Evolutionary conservation across 2,113 vertebrate species (phyloP), one percentile per base, ranked within the genome.

Genomic region (Catharus fuscescens): DNA sequence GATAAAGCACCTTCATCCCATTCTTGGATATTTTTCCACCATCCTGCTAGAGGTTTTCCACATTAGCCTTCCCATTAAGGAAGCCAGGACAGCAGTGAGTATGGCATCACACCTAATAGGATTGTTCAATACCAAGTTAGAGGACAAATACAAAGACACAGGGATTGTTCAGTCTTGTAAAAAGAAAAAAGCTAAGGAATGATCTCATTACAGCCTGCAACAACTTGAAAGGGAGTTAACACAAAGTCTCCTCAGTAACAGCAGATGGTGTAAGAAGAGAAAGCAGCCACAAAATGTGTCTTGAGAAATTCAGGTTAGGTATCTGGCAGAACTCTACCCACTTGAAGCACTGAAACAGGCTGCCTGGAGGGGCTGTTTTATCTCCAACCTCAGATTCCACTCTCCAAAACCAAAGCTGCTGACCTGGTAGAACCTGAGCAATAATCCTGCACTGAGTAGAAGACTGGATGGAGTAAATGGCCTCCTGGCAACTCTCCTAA

Each of bases 401-500:
- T 36, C 23, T 4, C 28, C n/a, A 73, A 70, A 91, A 32, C 31
- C 12, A 9, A 4, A 80, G 13, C 21, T 48, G 26, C 20, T 70
- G 31, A 25, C 20, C 21, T 54, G n/a, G 53, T 7, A n/a, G 3
- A 38, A 45, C 2, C 1, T 34, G 6, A 56, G 40, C 61, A 80
- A 11, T 4, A 34, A 18, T 20, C 36, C 62, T 28, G 25, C n/a
- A 28, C 8, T 0, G 0, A 45, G 50, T 32, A 67, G 44, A 18
- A 67, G 54, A 54, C 0, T 10, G 71, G 14, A 36, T 28, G 24
- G 47, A 64, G 50, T 45, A 66, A n/a, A 16, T 12, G 28, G 32
- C 19, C 28, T 50, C 78, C 42, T 54, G 44, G 15, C 29, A 80
- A 28, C 38, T 5, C 25, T 57, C 64, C 47, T 28, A 32, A 48